phyloP scores from a whole-genome alignment of 2,797 vertebrate species.

The Pseudotriccus pelzelni region DNA sequence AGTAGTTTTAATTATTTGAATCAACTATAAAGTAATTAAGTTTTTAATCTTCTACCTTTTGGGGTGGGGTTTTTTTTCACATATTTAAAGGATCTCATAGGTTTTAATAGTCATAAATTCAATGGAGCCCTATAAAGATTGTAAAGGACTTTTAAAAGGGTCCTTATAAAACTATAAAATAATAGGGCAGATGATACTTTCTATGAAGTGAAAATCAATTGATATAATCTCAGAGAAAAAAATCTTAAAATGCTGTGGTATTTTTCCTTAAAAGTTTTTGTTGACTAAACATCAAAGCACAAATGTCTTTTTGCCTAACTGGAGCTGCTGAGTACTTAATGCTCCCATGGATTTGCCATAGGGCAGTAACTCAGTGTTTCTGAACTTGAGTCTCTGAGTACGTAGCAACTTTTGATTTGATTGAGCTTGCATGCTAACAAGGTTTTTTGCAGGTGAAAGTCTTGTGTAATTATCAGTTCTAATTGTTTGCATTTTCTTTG shows the following conservation, averaged over 20 bases:
- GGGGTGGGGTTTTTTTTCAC: rapidly evolving
- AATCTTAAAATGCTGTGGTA: not conserved
- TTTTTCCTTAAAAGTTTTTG: not conserved
- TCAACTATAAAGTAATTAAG: not conserved
- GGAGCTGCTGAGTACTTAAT: not conserved
- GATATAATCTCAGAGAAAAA: not conserved
- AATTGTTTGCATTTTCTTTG: slow-evolving; percentile 10
- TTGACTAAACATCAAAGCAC: not conserved
- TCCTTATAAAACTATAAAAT: not conserved
- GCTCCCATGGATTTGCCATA: not conserved
- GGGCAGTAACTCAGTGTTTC: not conserved
- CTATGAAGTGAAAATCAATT: not conserved
- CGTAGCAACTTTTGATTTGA: not conserved
- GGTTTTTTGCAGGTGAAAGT: not conserved
- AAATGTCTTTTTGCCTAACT: not conserved
- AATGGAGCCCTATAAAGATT: not conserved
- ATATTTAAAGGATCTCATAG: not conserved
- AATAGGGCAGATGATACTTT: not conserved
- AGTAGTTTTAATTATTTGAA: not conserved
- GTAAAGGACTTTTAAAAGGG: not conserved
- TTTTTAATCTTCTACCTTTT: not conserved
- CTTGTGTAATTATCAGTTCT: not conserved
- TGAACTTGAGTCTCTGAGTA: not conserved
- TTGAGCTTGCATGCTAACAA: not conserved
- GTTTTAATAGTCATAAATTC: not conserved